Evolutionary conservation across 2,113 vertebrate genomes (phyloP), one percentile per base, ranked within the genome.

Genomic region (Fukomys damarensis): DNA sequence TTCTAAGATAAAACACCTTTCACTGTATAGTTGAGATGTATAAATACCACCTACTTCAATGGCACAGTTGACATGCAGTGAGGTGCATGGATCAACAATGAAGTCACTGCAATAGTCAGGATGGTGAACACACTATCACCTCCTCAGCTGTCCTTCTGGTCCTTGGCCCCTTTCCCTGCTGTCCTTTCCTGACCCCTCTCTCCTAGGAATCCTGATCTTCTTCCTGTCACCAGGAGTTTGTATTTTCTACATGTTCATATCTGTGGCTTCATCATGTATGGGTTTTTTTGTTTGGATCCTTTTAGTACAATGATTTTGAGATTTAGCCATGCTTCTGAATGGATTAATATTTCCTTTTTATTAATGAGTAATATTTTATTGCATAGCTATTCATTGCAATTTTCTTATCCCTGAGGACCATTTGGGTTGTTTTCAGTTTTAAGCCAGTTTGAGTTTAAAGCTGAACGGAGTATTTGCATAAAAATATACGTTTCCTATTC

Each of bases 1-100:
- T 95, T 94, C 72, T 26, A 56, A 72, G 68, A 58, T 49, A 91
- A 72, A 92, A 80, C 35, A 77, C 54, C 26, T 86, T 87, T 92
- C 76, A 7, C 49, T 74, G n/a, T 91, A 49, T 80, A 93, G 87
- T 32, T 74, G 72, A 63, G 46, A 70, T 58, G 49, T 19, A 74
- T 84, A 76, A 82, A 52, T 24, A 65, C 19, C 13, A 72, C 14
- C 80, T 59, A 38, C 54, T 86, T 93, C 56, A 87, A 17, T 56
- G 2, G 17, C 65, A 38, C 3, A 68, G 30, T 0, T 89, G 13
- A 28, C 43, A 72, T 82, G 1, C 38, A 43, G 22, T 70, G 82
- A 77, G 46, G 72, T 5, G 20, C 13, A 59, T 28, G 2, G 17
- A 61, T n/a, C 12, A 70, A 7, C 24, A 26, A 13, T 89, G 79